Base-by-base conservation (phyloP, 2,888 invertebrate genomes). In the Argynnis bischoffii region DNA sequence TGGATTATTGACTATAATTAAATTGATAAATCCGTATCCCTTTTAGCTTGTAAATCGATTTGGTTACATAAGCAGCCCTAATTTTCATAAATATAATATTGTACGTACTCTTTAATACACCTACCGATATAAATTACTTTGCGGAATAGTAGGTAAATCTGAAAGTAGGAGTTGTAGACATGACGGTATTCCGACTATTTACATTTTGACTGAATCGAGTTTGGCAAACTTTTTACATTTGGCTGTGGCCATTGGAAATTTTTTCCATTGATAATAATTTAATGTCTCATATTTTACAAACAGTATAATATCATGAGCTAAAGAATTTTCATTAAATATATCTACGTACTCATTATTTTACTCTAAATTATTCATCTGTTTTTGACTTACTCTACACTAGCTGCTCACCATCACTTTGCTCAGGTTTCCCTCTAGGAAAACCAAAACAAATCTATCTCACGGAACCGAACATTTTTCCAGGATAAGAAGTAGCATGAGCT, bases 141-240 rank as follows among this genome's bases (percentile, higher is more conserved):
- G 54, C 55, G 21, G 46, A 55, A 66, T 63, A 67, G 55, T 55
- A 35, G 35, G 2, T 35, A 26, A 55, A 65, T 65, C 50, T 65
- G 55, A 59, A 68, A 48, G 51, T 63, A 68, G 57, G 47, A 63
- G 50, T 63, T 55, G 61, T 65, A 51, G 47, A 41, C 8, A 8
- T 11, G 11, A 41, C 11, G 54, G 46, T 67, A 67, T 70, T 65
- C 47, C 47, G 35, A 18, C 46, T 21, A 87, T 89, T 89, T 85
- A 81, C 85, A 87, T 89, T 85, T 84, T 79, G 81, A 84, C 81
- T 77, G 78, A 77, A 85, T 81, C 75, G 73, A 78, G 81, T 82
- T 81, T 75, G 74, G 73, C 64, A 74, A 88, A 89, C 81, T 88
- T 89, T 88, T 84, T 82, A 84, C 82, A 86, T 87, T 82, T 82